Evolutionary conservation across 2,797 vertebrate species (phyloP).

Genomic region (Podarcis lilfordi): DNA sequence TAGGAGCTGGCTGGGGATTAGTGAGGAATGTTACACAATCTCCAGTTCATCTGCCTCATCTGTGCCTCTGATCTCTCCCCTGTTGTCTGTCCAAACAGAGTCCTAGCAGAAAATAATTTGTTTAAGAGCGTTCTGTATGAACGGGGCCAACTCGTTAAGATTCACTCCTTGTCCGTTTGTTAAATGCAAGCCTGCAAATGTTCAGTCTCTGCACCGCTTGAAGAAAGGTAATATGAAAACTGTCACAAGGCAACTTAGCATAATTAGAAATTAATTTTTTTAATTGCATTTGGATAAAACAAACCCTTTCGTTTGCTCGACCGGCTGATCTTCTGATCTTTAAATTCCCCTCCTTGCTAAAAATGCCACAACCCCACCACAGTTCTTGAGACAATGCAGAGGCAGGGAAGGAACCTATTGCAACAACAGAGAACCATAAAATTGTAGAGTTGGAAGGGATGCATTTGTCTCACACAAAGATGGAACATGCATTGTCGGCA

Average conservation of each 20-base stretch:
- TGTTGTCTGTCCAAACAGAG: neutral
- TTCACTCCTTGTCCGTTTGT: neutral
- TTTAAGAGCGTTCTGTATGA: neutral
- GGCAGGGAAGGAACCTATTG: fast-evolving
- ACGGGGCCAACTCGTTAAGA: neutral
- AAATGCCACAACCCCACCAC: neutral
- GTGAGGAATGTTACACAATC: neutral
- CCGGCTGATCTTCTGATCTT: neutral
- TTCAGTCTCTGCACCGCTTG: neutral
- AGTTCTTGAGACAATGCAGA: fast-evolving
- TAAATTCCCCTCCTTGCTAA: neutral
- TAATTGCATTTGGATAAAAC: neutral
- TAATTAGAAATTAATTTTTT: neutral
- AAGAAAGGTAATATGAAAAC: neutral
- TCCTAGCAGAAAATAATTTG: neutral
- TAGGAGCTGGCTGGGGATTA: neutral
- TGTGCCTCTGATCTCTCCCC: neutral
- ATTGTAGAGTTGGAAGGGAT: too few species aligned
- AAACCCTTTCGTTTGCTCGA: neutral
- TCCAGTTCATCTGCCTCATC: neutral
- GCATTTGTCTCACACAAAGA: too few species aligned
- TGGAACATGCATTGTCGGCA: too few species aligned
- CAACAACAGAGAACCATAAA: fast-evolving
- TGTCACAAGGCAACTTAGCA: neutral
- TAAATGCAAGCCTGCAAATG: neutral